Evolutionary conservation across 2,888 invertebrate species (phyloP).

Genomic region (Meloe dianella): DNA sequence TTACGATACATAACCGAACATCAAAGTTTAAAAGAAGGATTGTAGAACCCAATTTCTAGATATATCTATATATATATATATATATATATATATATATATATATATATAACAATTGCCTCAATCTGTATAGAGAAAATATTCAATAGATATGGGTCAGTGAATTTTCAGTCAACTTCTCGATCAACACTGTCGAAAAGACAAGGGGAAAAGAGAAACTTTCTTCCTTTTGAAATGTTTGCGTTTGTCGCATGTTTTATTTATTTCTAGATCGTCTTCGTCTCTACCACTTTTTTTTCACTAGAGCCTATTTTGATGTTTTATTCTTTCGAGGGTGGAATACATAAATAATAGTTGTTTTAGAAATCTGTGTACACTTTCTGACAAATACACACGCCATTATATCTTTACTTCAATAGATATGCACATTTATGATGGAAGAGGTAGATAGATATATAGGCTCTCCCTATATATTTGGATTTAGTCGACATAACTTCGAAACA

Average conservation of each 20-base stretch:
- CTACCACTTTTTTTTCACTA: slow-evolving; percentile 37
- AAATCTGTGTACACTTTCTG: slow-evolving; percentile 29
- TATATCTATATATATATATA: not conserved
- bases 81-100: not conserved
- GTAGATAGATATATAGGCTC: too few species aligned
- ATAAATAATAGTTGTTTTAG: slow-evolving; percentile 24
- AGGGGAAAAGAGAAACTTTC: slow-evolving; percentile 36
- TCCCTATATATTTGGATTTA: too few species aligned
- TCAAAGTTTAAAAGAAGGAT: slow-evolving; percentile 1
- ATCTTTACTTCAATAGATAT: not conserved
- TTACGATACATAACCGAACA: not conserved
- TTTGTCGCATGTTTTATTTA: slow-evolving; percentile 55
- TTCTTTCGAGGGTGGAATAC: slow-evolving; percentile 39
- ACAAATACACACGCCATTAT: slow-evolving; percentile 25
- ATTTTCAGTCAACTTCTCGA: slow-evolving; percentile 14
- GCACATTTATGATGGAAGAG: not conserved
- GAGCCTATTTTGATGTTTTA: slow-evolving; percentile 49
- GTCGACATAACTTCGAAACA: too few species aligned
- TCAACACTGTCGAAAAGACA: not conserved
- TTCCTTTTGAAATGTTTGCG: slow-evolving; percentile 49
- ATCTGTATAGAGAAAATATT: slow-evolving; percentile 4
- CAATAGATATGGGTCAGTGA: slow-evolving; percentile 29
- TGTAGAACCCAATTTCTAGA: not conserved
- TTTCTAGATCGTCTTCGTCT: slow-evolving; percentile 41
- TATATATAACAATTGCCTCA: not conserved